Percentiles rank a stretch among this genome's conserved stretches.
Conservation (phyloP, 2,797 vertebrate species). For the Eurystomus glaucurus region DNA sequence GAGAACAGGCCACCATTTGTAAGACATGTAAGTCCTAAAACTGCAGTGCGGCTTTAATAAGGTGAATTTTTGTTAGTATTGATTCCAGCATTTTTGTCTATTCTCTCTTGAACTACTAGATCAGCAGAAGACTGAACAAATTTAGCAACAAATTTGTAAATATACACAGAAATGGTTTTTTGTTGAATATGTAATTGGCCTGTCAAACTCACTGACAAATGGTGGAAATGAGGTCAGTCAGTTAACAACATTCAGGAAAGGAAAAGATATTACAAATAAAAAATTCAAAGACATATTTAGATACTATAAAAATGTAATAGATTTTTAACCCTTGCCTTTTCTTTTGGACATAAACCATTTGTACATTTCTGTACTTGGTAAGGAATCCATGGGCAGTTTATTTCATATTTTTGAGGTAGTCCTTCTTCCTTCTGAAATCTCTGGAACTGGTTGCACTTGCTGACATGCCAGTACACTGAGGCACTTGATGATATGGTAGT, state of each 20-base stretch:
- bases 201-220: neutral
- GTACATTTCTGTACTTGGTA: neutral
- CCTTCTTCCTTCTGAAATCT: neutral
- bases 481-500: neutral
- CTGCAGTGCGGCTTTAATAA: neutral
- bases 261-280: neutral
- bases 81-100: neutral
- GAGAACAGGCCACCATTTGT: slow-evolving; percentile 65
- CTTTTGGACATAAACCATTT: neutral
- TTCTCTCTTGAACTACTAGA: neutral
- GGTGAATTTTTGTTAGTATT: neutral
- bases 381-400: neutral
- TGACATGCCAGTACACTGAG: neutral
- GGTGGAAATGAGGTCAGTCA: neutral
- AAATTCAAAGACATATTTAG: neutral
- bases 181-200: neutral
- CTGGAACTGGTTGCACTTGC: neutral
- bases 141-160: neutral
- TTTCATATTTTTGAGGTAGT: neutral
- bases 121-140: neutral
- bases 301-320: neutral
- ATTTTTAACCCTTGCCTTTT: neutral
- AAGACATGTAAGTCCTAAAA: slow-evolving; percentile 71
- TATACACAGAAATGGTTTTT: neutral
- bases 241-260: neutral